A percentile compares a stretch with the other conserved stretches of the same genome.
Evolutionary conservation across 2,797 vertebrate genomes (phyloP).

Genomic region (Malacoctenus gilli): DNA sequence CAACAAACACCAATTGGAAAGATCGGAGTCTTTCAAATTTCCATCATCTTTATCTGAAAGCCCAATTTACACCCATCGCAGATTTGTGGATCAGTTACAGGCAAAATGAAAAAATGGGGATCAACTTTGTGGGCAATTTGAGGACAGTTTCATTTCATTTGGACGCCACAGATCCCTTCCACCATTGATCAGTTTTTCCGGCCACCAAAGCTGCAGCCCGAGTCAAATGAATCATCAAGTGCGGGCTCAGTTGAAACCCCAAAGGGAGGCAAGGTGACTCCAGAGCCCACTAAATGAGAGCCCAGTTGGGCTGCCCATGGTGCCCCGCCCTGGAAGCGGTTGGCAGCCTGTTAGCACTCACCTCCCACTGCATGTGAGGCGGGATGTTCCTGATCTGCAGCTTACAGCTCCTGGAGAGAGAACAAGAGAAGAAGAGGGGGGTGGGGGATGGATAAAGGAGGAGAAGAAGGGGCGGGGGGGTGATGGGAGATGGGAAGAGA

Average conservation of each 20-base stretch:
- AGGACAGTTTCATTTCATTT: too few species aligned
- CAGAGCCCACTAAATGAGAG: constrained; percentile 49
- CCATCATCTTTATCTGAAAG: too few species aligned
- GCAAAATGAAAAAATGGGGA: too few species aligned
- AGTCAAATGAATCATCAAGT: constrained; percentile 24
- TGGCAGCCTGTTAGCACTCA: constrained; percentile 79
- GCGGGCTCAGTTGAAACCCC: constrained; percentile 36
- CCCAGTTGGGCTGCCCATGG: constrained; percentile 41
- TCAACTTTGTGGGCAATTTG: too few species aligned
- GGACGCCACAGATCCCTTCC: too few species aligned
- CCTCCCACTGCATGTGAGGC: constrained; percentile 97
- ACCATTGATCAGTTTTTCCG: too few species aligned
- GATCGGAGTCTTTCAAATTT: too few species aligned
- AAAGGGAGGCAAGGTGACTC: constrained; percentile 43
- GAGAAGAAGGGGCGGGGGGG: constrained; percentile 19
- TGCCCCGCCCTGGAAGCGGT: constrained; percentile 62
- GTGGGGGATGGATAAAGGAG: constrained; percentile 30
- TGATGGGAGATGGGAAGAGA: constrained; percentile 28
- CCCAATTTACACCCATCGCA: too few species aligned
- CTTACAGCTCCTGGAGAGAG: constrained; percentile 89
- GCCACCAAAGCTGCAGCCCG: constrained; percentile 8
- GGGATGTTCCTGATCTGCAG: constrained; percentile 97
- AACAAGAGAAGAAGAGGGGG: constrained; percentile 37
- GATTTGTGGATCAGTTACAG: too few species aligned
- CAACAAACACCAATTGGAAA: too few species aligned